phyloP scores from a whole-genome alignment of 2,113 vertebrate genomes.

The Notiomystis cincta region DNA sequence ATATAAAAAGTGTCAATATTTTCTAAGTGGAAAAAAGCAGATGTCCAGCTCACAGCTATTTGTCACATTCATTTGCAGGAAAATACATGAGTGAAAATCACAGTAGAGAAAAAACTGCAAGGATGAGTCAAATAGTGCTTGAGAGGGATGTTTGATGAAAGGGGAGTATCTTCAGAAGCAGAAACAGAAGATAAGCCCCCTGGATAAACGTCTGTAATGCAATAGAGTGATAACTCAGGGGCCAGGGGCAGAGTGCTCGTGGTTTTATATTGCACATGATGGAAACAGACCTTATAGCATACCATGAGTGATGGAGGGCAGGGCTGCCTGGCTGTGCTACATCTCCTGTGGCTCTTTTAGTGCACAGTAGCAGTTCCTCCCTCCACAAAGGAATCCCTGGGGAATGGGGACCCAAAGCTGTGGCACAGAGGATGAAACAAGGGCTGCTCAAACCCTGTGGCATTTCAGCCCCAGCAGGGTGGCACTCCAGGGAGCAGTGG shows the following conservation, averaged over 20 bases:
- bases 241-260: background rate
- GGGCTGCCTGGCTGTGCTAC: background rate
- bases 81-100: background rate
- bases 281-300: background rate
- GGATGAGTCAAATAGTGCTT: background rate
- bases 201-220: background rate
- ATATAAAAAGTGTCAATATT: background rate
- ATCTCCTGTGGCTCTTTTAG: background rate
- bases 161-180: background rate
- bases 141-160: background rate
- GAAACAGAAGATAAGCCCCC: background rate
- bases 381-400: background rate
- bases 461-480: background rate
- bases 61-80: background rate
- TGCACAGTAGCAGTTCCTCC: background rate
- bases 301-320: background rate
- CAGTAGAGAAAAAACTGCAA: background rate
- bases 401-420: background rate
- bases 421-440: background rate
- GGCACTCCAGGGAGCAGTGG: background rate
- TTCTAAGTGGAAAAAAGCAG: background rate
- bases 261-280: background rate
- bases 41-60: background rate
- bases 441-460: accelerated
- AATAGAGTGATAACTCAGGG: background rate